phyloP scores from a whole-genome alignment of 2,888 invertebrate species.

The Ichneumoninae sp. region DNA sequence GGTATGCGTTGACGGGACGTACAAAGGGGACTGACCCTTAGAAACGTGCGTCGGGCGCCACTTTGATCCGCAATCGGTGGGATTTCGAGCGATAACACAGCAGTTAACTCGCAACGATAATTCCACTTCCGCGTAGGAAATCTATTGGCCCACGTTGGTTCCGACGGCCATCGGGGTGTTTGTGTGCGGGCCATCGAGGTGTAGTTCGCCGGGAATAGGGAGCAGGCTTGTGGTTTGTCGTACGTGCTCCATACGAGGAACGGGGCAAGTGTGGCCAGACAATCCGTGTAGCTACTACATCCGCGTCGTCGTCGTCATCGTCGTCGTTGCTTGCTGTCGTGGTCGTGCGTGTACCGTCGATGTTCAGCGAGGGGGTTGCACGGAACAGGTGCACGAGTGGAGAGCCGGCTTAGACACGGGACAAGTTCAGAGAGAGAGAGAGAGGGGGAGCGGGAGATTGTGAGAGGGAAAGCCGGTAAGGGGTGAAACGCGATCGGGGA shows the following conservation, averaged over 20 bases:
- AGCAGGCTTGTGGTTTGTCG: slow-evolving; percentile 32
- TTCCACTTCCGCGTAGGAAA: slow-evolving; percentile 40
- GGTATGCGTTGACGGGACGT: neutral
- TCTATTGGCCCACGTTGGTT: slow-evolving; percentile 20
- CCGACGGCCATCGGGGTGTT: slow-evolving; percentile 31
- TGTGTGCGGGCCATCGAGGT: slow-evolving; percentile 16
- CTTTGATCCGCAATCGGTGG: slow-evolving; percentile 50
- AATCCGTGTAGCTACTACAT: slow-evolving; percentile 27
- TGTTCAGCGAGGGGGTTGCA: slow-evolving; percentile 11
- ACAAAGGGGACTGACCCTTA: slow-evolving; percentile 19
- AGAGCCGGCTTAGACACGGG: slow-evolving; percentile 51
- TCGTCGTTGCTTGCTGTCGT: slow-evolving; percentile 16
- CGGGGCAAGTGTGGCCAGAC: slow-evolving; percentile 25
- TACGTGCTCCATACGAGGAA: slow-evolving; percentile 15
- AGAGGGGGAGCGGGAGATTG: slow-evolving; percentile 2
- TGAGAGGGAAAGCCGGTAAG: slow-evolving; percentile 18
- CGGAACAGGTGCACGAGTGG: slow-evolving; percentile 62
- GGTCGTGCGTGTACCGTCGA: slow-evolving; percentile 12
- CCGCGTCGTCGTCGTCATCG: slow-evolving; percentile 8
- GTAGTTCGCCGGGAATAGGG: slow-evolving; percentile 4
- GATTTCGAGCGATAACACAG: slow-evolving; percentile 53
- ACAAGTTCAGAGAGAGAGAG: slow-evolving; percentile 39
- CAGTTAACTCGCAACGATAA: slow-evolving; percentile 47
- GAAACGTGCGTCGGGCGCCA: slow-evolving; percentile 25
- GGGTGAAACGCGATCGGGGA: slow-evolving; percentile 45